phyloP scores from a whole-genome alignment of 2,113 vertebrate species.

The Nestor notabilis region DNA sequence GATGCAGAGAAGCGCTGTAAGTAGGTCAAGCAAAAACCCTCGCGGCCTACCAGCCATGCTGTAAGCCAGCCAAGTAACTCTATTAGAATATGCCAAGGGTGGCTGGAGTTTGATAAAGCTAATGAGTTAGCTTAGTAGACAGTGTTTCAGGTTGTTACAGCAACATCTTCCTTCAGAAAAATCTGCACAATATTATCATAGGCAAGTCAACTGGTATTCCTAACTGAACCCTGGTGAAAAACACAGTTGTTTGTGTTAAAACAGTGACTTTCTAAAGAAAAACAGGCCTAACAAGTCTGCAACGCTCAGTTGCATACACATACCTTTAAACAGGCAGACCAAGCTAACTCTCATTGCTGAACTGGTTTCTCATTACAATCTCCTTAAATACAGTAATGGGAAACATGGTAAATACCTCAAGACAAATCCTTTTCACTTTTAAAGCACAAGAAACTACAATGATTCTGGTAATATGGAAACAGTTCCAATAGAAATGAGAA shows the following conservation, averaged over 20 bases:
- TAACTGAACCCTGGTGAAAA: neutral
- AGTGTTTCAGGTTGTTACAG: neutral
- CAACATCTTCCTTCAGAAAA: neutral
- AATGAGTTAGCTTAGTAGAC: neutral
- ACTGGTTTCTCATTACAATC: slow-evolving; percentile 51
- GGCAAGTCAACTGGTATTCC: neutral
- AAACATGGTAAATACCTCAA: neutral
- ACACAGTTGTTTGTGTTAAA: neutral
- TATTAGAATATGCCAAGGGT: neutral
- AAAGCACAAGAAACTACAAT: neutral
- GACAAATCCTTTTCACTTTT: neutral
- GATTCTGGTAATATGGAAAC: neutral
- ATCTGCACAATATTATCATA: rapidly evolving
- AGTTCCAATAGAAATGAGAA: neutral
- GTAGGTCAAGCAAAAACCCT: slow-evolving; percentile 53
- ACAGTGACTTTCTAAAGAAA: neutral
- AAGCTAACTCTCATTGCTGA: neutral
- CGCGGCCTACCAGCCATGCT: neutral
- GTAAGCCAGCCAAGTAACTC: slow-evolving; percentile 22
- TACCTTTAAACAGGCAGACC: neutral
- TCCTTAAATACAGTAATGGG: neutral
- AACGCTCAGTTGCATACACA: neutral
- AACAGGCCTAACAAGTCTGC: slow-evolving; percentile 40
- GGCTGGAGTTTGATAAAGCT: neutral
- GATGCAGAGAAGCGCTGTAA: neutral